Base-by-base conservation (phyloP, 1,140 invertebrate genomes). In the Drosophila neocordata region DNA sequence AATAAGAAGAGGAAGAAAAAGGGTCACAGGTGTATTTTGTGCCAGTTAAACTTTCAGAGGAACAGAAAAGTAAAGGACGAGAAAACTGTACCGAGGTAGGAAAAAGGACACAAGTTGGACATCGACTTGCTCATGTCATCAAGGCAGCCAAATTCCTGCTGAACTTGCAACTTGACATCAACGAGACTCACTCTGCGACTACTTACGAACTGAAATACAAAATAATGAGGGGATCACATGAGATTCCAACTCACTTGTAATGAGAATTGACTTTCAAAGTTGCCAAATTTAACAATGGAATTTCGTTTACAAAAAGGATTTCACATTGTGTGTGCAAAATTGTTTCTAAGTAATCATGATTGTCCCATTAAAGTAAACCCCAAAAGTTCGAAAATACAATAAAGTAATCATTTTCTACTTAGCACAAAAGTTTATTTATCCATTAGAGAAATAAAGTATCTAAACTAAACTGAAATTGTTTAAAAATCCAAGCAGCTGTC, bases 1-100 rank as follows among this genome's bases (percentile, higher is more conserved):
- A 59, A 48, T 41, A 11, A 56, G 20, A 57, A 8, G 44, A n/a
- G 59, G 15, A 55, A 27, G 55, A 75, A 76, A 76, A 84, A 72
- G 77, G 81, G 78, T 87, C 82, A 82, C 82, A 87, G 82, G 81
- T 87, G 82, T 70, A 62, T 70, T 74, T 78, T 87, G 81, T 75
- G 82, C 77, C 77, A 81, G 79, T 84, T 85, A 74, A 72, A 77
- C 73, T 74, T 87, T 65, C 15, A 56, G 24, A 31, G 22, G 31
- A 34, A 27, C 24, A 4, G 12, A 18, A 51, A 20, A 51, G 44
- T 12, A 18, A 7, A 51, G 31, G 9, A 34, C 6, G 8, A 11
- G n/a, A n/a, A n/a, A n/a, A n/a, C n/a, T n/a, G n/a, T n/a, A n/a
- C n/a, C n/a, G 7, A 34, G n/a, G 12, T 1, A 44, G 15, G 6